Evolutionary conservation across 2,888 invertebrate genomes (phyloP), one percentile per base, ranked within the genome.

Genomic region (Epiblema foenella): DNA sequence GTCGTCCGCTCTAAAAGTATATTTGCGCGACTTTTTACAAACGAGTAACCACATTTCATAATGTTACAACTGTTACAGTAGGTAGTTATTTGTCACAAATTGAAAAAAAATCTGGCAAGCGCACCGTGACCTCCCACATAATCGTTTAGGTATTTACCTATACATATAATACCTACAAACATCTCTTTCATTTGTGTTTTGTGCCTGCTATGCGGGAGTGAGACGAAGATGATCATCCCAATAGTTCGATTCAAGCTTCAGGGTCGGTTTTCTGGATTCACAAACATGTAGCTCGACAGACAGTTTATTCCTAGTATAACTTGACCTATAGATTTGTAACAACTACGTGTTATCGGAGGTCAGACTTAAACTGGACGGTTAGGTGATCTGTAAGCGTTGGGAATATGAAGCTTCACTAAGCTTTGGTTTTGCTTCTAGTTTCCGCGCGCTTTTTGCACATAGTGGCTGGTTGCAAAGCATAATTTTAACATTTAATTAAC

Each of bases 401-500:
- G n/a, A 46, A 46, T 33, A 33, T n/a, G 4, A 46, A n/a, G n/a
- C n/a, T 46, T 15, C n/a, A 69, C 71, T 73, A 76, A 82, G 81
- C 81, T 84, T 79, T 79, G 79, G 78, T 79, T 72, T 67, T 65
- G 74, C 39, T 20, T 5, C 88, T 90, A 78, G 78, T 83, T 87
- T 85, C 86, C 83, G 85, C 83, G 88, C 86, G 85, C 85, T 88
- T 90, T 90, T 86, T 85, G 83, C 80, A 83, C 80, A 75, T 86
- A 81, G 79, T 75, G 64, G 74, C 79, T 74, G 68, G 74, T 66
- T 74, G 62, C 69, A 59, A 52, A 12, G 5, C 24, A n/a, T 12
- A 46, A n/a, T 8, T 46, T n/a, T n/a, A n/a, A 8, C 4, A 46
- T 12, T 46, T 46, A 5, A n/a, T n/a, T n/a, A n/a, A n/a, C n/a